Base-by-base conservation (phyloP, 2,888 invertebrate genomes). In the Drosophila peninsularis region DNA sequence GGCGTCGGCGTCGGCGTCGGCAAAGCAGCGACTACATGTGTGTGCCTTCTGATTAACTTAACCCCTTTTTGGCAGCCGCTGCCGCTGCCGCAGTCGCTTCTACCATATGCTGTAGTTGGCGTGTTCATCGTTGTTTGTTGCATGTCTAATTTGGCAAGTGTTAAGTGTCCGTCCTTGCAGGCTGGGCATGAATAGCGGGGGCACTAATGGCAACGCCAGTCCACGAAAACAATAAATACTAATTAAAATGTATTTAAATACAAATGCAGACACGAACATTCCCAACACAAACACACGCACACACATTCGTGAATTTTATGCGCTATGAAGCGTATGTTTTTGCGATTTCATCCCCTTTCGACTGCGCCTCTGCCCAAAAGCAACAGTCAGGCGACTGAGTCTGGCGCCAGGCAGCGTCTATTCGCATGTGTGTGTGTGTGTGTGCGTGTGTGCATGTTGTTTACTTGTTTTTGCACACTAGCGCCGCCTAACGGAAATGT, bases 401-500 rank as follows among this genome's bases (percentile, higher is more conserved):
- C 71, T 74, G 77, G 78, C 78, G 78, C 80, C 80, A 80, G 42
- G 39, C 55, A 36, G 49, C 53, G 36, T 47, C 47, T 17, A 32
- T 32, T 30, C 17, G 10, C n/a, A 27, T 47, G 36, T 54, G 36
- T 62, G 53, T 45, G 53, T 52, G 24, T 50, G 45, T 71, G 62
- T 44, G 44, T 61, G 52, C 57, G 62, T 66, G 66, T 69, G 66
- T 80, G 65, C 62, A 66, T 62, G 78, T 76, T 80, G 73, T 66
- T 82, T 72, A 65, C 75, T 78, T 68, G 74, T 68, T 81, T 71
- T 75, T 55, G 70, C 77, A 75, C 79, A 78, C 75, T 62, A 80
- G 69, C 82, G 85, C 82, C 85, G 82, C 87, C 89, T 89, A 90
- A 80, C 88, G 90, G 89, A 89, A 88, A 86, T 88, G 78, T 81